Evolutionary conservation across 2,113 vertebrate genomes (phyloP).

Genomic region (Phaethornis superciliosus): DNA sequence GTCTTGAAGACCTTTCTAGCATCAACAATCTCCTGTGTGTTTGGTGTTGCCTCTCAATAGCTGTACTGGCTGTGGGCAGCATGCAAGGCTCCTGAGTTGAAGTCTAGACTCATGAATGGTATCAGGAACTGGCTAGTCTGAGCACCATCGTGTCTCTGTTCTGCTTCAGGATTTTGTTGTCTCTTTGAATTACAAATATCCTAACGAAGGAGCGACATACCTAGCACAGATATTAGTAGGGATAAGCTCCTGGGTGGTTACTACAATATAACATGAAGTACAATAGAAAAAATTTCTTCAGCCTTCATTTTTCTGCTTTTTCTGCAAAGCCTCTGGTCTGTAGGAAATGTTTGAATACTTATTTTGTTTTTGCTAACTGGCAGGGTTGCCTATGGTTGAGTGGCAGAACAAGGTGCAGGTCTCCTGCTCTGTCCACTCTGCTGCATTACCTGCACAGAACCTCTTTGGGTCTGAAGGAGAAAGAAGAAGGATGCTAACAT

Average conservation of each 20-base stretch:
- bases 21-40: neutral
- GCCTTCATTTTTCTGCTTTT: neutral
- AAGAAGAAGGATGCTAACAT: neutral
- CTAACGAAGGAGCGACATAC: neutral
- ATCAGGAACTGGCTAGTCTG: neutral
- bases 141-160: accelerated
- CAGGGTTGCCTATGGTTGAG: neutral
- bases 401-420: neutral
- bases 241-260: neutral
- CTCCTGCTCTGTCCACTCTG: neutral
- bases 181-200: neutral
- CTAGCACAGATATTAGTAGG: neutral
- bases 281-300: neutral
- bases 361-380: neutral
- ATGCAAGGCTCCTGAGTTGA: neutral
- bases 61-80: neutral
- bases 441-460: neutral
- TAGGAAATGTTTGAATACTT: neutral
- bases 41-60: neutral
- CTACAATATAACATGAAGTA: neutral
- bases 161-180: neutral
- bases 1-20: neutral
- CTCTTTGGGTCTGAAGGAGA: neutral
- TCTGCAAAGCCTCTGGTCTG: neutral
- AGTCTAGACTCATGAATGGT: neutral